Base-by-base conservation (phyloP, 2,113 vertebrate genomes). In the Emydura subglobosa region DNA sequence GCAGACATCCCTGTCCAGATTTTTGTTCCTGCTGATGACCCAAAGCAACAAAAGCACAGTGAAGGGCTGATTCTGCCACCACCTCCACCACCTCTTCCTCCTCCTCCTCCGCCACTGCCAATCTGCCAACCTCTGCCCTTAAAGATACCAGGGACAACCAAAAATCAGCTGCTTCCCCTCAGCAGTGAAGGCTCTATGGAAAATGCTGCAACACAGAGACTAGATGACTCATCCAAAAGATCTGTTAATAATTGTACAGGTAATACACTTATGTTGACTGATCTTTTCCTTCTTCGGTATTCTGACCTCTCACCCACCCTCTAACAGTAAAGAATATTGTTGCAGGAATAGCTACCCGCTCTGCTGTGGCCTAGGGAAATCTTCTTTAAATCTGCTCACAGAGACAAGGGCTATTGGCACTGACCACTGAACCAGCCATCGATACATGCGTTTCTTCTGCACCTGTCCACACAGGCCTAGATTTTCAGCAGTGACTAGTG, bases 191-290 rank as follows among this genome's bases (percentile, higher is more conserved):
- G 68, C 86, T 76, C 90, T 49, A 57, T 57, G 42, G 91, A 68
- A 16, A 81, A 50, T 24, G 39, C 88, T 76, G 85, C 72, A 7
- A 24, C 50, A 91, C 85, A 90, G 74, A 93, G 80, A 96, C 88
- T 79, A 53, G 4, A 44, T 94, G 97, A 98, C 65, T 95, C 97
- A 47, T 91, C 98, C 93, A 98, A 94, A 95, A 97, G 86, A 29
- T 97, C 84, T 74, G 96, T 99, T 82, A 99, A 98, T 89, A 98
- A 98, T 90, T 98, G 97, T 82, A 92, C 99, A 98, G 99, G 99
- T 99, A 98, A 91, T 55, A 9, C 42, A 1, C 65, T 79, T 1
- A 5, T 19, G 25, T 50, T 10, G 1, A 14, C 47, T 51, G 47
- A 11, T 92, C 49, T 8, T 22, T 47, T 57, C 49, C 82, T 31